These are phyloP conservation scores for Trichoplusia ni DNA, from an alignment of 1,140 invertebrate genomes.

Conservation along the genomic window DNA sequence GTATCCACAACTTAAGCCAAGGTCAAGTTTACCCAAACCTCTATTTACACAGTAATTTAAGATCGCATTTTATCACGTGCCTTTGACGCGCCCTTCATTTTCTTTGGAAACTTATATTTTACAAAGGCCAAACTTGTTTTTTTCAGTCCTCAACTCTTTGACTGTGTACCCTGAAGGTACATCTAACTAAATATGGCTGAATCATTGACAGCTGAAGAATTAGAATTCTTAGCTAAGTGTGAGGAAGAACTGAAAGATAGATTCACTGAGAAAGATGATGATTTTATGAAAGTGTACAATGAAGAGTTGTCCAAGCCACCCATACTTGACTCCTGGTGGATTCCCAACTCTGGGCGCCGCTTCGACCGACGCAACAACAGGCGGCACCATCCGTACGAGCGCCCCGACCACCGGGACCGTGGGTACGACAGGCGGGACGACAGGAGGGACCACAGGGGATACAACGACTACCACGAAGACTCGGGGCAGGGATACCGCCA, in stretches of 20 bases:
- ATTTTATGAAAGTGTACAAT: constrained; percentile 74
- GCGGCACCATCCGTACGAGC: constrained; percentile 49
- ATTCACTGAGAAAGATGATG: constrained; percentile 74
- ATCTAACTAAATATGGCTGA: constrained; percentile 56
- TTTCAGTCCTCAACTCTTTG: constrained; percentile 61
- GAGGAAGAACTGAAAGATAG: constrained; percentile 73
- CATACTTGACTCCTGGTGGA: constrained; percentile 66
- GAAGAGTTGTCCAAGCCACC: constrained; percentile 61
- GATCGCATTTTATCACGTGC: too few species aligned
- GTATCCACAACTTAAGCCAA: too few species aligned
- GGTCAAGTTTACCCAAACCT: too few species aligned
- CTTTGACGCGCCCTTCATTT: too few species aligned
- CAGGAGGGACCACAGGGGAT: background rate
- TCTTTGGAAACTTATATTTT: too few species aligned
- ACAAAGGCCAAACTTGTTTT: too few species aligned
- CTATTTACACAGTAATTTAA: too few species aligned
- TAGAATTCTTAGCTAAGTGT: constrained; percentile 69
- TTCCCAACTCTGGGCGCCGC: constrained; percentile 46
- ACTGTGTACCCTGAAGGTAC: constrained; percentile 39
- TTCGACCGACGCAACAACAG: constrained; percentile 54
- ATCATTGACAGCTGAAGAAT: constrained; percentile 61
- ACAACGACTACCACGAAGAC: constrained; percentile 18
- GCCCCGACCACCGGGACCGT: constrained; percentile 39
- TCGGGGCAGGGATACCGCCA: constrained; percentile 36
- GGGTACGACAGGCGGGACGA: constrained; percentile 11